These are phyloP conservation scores for Paramormyrops hopkinsi DNA, from an alignment of 2,797 vertebrate genomes.

Conservation along the genomic window DNA sequence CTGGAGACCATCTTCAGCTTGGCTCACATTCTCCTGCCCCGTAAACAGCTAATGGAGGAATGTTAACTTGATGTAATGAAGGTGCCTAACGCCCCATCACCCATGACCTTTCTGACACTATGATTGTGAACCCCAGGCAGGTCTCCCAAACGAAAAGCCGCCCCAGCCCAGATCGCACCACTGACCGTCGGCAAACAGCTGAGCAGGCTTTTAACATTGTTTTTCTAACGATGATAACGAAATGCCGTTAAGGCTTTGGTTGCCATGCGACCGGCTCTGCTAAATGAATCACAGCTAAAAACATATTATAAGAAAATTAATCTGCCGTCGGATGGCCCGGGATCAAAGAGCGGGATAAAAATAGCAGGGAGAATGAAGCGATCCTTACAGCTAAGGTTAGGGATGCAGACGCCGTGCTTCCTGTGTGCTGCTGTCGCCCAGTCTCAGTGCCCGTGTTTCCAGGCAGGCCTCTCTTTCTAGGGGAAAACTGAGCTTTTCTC, in stretches of 20 bases:
- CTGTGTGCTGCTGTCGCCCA: neutral
- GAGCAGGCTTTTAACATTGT: neutral
- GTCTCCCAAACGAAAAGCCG: neutral
- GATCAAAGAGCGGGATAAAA: neutral
- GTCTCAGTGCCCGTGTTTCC: neutral
- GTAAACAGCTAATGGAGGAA: neutral
- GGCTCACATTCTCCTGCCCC: neutral
- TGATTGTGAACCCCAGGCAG: neutral
- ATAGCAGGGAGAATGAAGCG: neutral
- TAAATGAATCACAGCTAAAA: conserved; percentile 11
- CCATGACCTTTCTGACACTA: neutral
- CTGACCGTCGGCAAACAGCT: neutral
- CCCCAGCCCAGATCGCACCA: neutral
- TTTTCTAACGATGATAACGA: neutral
- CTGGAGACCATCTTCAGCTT: neutral
- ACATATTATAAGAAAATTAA: conserved; percentile 1
- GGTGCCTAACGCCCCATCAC: neutral
- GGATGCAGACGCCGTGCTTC: neutral
- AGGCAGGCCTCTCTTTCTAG: neutral
- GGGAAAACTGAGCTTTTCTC: neutral
- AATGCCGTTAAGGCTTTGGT: neutral
- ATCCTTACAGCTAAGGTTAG: neutral
- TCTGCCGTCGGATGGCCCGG: conserved; percentile 1
- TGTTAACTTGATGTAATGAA: neutral
- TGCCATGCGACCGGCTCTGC: conserved; percentile 4